These are phyloP conservation scores for Tiaroga cobitis DNA, from an alignment of 2,797 vertebrate species.

Conservation along the genomic window DNA sequence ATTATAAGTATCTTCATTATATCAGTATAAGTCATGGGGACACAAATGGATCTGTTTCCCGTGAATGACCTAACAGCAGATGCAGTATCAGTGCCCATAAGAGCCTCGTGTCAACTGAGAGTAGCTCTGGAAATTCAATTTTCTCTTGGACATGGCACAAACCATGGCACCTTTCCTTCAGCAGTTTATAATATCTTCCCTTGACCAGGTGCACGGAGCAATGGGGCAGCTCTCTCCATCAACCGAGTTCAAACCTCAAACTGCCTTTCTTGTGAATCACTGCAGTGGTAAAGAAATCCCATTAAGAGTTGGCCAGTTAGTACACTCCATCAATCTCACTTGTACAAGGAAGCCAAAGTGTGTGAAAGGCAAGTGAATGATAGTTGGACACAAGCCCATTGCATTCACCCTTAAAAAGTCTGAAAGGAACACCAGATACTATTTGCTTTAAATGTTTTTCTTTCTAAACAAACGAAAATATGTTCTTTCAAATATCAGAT, in stretches of 20 bases:
- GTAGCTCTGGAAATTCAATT: not conserved
- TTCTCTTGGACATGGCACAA: slow-evolving; percentile 6
- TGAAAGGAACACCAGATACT: not conserved
- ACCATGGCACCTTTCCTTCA: not conserved
- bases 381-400: not conserved
- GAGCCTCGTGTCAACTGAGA: not conserved
- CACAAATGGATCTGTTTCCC: not conserved
- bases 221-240: slow-evolving; percentile 44
- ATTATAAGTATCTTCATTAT: too few species aligned
- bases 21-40: too few species aligned
- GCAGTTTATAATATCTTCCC: slow-evolving; percentile 39
- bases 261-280: slow-evolving; percentile 24
- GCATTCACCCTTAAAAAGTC: not conserved
- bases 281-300: slow-evolving; percentile 56
- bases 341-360: slow-evolving; percentile 26
- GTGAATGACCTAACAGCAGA: not conserved
- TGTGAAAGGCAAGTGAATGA: slow-evolving; percentile 30
- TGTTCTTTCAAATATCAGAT: not conserved
- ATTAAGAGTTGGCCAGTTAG: slow-evolving; percentile 52
- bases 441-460: not conserved
- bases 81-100: not conserved
- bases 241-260: slow-evolving; percentile 3
- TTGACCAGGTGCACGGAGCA: slow-evolving; percentile 12
- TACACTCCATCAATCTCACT: slow-evolving; percentile 47
- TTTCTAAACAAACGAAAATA: not conserved